These are phyloP conservation scores for Helicolenus hilgendorfi DNA, from an alignment of 2,797 vertebrate species.

Conservation along the genomic window DNA sequence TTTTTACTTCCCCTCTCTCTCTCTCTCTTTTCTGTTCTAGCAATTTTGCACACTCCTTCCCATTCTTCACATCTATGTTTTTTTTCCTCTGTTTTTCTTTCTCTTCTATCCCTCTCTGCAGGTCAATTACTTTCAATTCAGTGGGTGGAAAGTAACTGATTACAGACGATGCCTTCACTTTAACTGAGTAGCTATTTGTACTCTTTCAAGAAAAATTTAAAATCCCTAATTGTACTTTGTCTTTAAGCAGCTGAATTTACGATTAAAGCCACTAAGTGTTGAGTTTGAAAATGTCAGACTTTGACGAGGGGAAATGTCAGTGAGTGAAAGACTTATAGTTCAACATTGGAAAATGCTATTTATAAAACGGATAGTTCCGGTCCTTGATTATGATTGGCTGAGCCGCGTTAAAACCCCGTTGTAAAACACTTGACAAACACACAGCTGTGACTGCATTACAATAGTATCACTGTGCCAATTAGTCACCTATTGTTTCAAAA, in stretches of 20 bases:
- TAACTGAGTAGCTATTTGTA: neutral
- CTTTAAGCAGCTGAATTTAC: neutral
- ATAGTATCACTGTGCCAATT: neutral
- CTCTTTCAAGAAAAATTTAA: neutral
- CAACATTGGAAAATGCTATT: neutral
- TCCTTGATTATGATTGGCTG: neutral
- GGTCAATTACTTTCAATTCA: neutral
- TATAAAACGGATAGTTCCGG: neutral
- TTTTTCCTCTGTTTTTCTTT: neutral
- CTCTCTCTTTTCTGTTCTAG: neutral
- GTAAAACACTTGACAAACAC: neutral
- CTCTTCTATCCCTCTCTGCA: neutral
- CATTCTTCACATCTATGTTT: neutral
- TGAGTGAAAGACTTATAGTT: neutral
- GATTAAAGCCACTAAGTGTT: neutral
- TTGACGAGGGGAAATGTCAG: neutral
- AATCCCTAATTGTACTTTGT: neutral
- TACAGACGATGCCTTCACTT: neutral
- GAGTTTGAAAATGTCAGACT: neutral
- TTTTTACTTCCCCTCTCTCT: neutral
- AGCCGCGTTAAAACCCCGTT: neutral
- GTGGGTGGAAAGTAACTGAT: neutral
- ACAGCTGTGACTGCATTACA: neutral
- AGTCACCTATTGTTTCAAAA: neutral
- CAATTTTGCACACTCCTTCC: slow-evolving; percentile 14